Evolutionary conservation across 2,797 vertebrate genomes (phyloP), one percentile per base, ranked within the genome.

Genomic region (Eidolon dupreanum): DNA sequence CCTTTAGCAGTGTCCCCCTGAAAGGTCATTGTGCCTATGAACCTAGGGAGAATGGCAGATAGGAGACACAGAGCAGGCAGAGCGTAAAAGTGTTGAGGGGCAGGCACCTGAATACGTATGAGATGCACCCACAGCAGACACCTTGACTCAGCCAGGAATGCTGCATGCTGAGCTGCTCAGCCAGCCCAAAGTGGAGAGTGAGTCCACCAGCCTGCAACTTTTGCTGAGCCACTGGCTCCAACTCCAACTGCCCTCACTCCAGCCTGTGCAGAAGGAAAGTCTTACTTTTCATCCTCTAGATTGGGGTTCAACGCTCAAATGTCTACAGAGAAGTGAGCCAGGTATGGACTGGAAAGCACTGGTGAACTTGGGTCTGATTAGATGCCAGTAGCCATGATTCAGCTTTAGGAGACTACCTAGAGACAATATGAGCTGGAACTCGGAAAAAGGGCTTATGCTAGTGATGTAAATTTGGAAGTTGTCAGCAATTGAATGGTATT

Each of bases 271-370:
- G 55, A 82, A 26, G 22, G 33, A 43, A 51, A 73, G 26, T 33
- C 55, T 93, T 41, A 38, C 26, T 61, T 81, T 55, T 68, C 9
- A 24, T 59, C 36, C 10, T 82, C 20, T 43, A 22, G 46, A n/a
- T 4, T 53, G 19, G 61, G 24, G 92, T 43, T 90, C 61, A 84
- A 65, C 87, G 81, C 71, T 78, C 74, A 59, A 51, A 66, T 9
- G 33, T 89, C 78, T 75, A 20, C n/a, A 83, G 33, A 51, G 77
- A 77, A 95, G 82, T 38, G 31, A 77, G 88, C 85, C 88, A 75
- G 78, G 31, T 38, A 24, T 26, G 79, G 68, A 51, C 41, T 19
- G 49, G 16, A 53, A 51, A 90, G 91, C 78, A 22, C 10, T 70
- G 79, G 92, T 57, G 19, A 74, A 70, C 75, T 3, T 77, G 78